Evolutionary conservation across 2,113 vertebrate species (phyloP).

Genomic region (Entelurus aequoreus): DNA sequence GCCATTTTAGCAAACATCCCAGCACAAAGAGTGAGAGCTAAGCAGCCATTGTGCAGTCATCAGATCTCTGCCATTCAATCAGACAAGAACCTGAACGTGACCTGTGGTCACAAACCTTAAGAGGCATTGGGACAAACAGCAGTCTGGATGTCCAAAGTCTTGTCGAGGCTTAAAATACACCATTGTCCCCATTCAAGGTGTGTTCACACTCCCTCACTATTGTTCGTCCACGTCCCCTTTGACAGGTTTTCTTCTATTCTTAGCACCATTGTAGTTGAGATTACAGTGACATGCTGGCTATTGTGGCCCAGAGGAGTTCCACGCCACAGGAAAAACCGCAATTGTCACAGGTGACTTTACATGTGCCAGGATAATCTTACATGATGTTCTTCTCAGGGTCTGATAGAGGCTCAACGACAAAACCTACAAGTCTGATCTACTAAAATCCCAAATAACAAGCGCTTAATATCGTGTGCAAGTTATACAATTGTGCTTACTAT

Average conservation of each 20-base stretch:
- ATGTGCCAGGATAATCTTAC: conserved; percentile 28
- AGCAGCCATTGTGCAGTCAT: conserved; percentile 24
- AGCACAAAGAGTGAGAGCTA: not conserved
- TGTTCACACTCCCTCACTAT: conserved; percentile 26
- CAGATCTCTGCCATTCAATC: conserved; percentile 31
- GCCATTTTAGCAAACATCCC: conserved; percentile 33
- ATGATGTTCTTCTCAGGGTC: not conserved
- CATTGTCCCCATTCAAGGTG: conserved; percentile 32
- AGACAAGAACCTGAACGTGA: conserved; percentile 19
- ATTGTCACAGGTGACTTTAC: conserved; percentile 35
- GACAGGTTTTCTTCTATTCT: conserved; percentile 65
- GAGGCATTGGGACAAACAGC: conserved; percentile 36
- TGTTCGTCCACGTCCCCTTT: conserved; percentile 53
- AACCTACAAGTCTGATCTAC: too few species aligned
- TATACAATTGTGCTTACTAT: too few species aligned
- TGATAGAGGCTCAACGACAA: too few species aligned
- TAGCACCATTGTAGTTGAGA: conserved; percentile 52
- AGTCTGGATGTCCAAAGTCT: conserved; percentile 49
- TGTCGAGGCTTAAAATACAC: conserved; percentile 50
- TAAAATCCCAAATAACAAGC: too few species aligned
- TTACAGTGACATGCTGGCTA: conserved; percentile 57
- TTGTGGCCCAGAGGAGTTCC: conserved; percentile 49
- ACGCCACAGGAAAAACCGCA: conserved; percentile 28
- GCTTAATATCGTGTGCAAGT: too few species aligned
- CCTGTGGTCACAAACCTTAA: conserved; percentile 41